Evolutionary conservation across 2,113 vertebrate genomes (phyloP).

Genomic region (Dipodomys merriami): DNA sequence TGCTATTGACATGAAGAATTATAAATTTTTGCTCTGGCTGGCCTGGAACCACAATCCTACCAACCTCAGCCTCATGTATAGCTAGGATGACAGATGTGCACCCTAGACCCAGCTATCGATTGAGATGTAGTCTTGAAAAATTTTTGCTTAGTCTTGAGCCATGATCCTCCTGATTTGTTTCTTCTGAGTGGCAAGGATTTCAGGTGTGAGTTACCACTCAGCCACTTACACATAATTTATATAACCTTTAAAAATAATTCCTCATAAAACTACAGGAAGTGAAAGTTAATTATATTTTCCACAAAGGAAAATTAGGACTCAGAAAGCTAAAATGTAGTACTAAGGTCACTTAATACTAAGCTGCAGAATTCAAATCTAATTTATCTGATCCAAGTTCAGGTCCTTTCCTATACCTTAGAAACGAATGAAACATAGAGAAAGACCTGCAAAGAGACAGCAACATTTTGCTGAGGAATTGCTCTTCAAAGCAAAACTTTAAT

Average conservation of each 20-base stretch:
- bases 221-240: too few relatives aligned
- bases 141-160: too few relatives aligned
- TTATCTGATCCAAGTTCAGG: neutral
- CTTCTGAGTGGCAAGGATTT: too few relatives aligned
- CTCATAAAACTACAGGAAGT: slow-evolving; percentile 25
- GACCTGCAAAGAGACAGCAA: neutral
- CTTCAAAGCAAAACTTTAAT: neutral
- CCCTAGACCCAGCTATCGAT: too few relatives aligned
- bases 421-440: neutral
- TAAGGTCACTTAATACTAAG: neutral
- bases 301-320: neutral
- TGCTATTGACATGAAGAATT: too few relatives aligned
- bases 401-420: neutral
- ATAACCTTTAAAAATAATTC: neutral
- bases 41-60: too few relatives aligned
- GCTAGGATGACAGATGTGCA: too few relatives aligned
- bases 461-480: neutral
- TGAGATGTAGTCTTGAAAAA: too few relatives aligned
- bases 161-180: too few relatives aligned
- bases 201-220: too few relatives aligned
- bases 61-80: too few relatives aligned
- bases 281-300: neutral
- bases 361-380: slow-evolving; percentile 20
- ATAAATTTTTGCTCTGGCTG: too few relatives aligned
- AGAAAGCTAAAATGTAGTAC: neutral